These are phyloP conservation scores for Tetramorium simillimum DNA, from an alignment of 1,140 invertebrate genomes.

Conservation along the genomic window DNA sequence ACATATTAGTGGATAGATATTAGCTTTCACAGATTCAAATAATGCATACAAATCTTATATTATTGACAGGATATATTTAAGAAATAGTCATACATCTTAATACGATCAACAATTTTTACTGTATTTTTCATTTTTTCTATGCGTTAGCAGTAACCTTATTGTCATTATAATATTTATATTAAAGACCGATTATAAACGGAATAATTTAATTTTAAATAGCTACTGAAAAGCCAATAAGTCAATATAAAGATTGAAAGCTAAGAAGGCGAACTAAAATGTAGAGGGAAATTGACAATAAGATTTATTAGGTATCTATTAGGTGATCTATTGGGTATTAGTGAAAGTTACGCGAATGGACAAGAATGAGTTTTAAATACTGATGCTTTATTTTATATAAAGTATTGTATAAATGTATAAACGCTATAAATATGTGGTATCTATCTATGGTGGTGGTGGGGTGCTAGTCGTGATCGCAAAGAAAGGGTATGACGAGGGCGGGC, in stretches of 20 bases:
- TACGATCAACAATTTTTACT: not conserved
- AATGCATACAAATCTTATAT: not conserved
- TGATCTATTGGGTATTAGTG: not conserved
- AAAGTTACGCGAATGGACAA: slow-evolving; percentile 55
- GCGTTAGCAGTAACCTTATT: not conserved
- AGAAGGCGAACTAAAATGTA: not conserved
- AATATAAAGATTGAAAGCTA: not conserved
- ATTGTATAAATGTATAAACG: slow-evolving; percentile 87
- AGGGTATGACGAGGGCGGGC: slow-evolving; percentile 84
- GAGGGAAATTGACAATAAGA: not conserved
- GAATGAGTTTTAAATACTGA: slow-evolving; percentile 85
- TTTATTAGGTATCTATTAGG: not conserved
- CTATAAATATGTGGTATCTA: slow-evolving; percentile 86
- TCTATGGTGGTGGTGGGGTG: slow-evolving; percentile 85
- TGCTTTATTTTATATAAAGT: slow-evolving; percentile 87
- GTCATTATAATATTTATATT: not conserved
- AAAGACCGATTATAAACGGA: not conserved
- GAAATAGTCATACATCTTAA: not conserved
- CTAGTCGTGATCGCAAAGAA: slow-evolving; percentile 86
- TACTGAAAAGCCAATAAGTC: not conserved
- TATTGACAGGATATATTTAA: not conserved
- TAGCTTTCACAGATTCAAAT: not conserved
- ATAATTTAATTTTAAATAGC: not conserved
- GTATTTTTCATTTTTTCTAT: not conserved
- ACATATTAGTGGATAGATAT: not conserved